A percentile compares a stretch with the other conserved stretches of the same genome.
These are phyloP conservation scores for Rhodophaea formosa DNA, from an alignment of 2,888 invertebrate genomes.

Conservation along the genomic window DNA sequence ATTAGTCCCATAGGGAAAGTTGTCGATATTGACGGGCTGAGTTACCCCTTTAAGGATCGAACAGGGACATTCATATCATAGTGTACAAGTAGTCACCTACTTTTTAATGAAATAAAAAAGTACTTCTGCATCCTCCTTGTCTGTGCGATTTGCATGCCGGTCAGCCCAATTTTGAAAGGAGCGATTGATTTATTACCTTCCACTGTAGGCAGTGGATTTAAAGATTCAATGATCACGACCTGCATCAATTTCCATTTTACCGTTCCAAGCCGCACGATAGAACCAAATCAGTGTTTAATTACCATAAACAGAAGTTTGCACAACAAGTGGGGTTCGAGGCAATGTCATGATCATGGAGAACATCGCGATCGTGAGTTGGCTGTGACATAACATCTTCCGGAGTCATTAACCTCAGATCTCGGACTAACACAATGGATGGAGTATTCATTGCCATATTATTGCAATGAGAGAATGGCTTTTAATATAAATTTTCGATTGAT, in stretches of 20 bases:
- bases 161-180: not conserved
- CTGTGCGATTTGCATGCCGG: not conserved
- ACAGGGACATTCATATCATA: too few relatives aligned
- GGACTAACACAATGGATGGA: not conserved
- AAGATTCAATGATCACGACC: not conserved
- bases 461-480: too few relatives aligned
- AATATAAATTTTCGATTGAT: too few relatives aligned
- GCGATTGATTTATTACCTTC: not conserved
- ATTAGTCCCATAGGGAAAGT: too few relatives aligned
- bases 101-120: too few relatives aligned
- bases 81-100: too few relatives aligned
- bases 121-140: too few relatives aligned
- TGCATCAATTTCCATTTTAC: slow-evolving; percentile 3
- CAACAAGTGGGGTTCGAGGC: not conserved
- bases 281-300: slow-evolving; percentile 1
- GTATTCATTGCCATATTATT: not conserved
- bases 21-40: too few relatives aligned
- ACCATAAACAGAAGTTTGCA: slow-evolving; percentile 16
- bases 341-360: slow-evolving; percentile 13
- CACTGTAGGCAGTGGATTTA: not conserved
- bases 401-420: slow-evolving; percentile 7
- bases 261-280: not conserved
- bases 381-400: slow-evolving; percentile 1
- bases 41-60: too few relatives aligned
- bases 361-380: not conserved